Percentiles rank a stretch among this genome's conserved stretches.
Evolutionary conservation across 2,888 invertebrate genomes (phyloP).

Genomic region (Eupithecia insigniata): DNA sequence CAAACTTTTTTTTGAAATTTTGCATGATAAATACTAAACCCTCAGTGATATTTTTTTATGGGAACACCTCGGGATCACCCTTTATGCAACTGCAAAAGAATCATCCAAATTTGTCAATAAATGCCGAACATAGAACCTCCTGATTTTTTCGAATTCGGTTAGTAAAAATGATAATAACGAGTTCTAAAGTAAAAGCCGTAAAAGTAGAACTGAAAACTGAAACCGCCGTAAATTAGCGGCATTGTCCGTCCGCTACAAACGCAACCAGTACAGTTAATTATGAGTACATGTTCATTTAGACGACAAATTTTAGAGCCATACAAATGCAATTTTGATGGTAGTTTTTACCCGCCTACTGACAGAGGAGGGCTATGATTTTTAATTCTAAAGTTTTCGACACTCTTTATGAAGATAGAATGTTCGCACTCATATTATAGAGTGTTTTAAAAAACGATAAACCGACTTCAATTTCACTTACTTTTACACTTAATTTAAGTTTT

Average conservation of each 20-base stretch:
- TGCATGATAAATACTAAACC: too few species aligned
- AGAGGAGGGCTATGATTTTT: not conserved
- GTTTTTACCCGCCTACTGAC: not conserved
- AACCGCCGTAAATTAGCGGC: constrained; percentile 74
- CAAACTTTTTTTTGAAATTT: too few species aligned
- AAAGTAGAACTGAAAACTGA: constrained; percentile 63
- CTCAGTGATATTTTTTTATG: too few species aligned
- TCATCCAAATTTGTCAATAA: too few species aligned
- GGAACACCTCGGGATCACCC: too few species aligned
- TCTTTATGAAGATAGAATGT: not conserved
- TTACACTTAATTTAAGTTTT: too few species aligned
- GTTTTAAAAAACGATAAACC: too few species aligned
- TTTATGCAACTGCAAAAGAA: too few species aligned
- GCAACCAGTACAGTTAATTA: constrained; percentile 43
- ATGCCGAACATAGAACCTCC: too few species aligned
- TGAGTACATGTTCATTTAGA: constrained; percentile 32
- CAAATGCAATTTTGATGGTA: constrained; percentile 51
- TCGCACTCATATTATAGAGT: too few species aligned
- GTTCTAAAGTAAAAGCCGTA: constrained; percentile 54
- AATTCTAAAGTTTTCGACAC: not conserved
- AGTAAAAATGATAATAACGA: constrained; percentile 57
- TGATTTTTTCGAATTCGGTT: too few species aligned
- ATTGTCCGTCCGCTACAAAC: constrained; percentile 64
- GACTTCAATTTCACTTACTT: too few species aligned
- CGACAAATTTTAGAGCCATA: constrained; percentile 46